phyloP scores from a whole-genome alignment of 2,113 vertebrate genomes.

The Amphiprion percula region DNA sequence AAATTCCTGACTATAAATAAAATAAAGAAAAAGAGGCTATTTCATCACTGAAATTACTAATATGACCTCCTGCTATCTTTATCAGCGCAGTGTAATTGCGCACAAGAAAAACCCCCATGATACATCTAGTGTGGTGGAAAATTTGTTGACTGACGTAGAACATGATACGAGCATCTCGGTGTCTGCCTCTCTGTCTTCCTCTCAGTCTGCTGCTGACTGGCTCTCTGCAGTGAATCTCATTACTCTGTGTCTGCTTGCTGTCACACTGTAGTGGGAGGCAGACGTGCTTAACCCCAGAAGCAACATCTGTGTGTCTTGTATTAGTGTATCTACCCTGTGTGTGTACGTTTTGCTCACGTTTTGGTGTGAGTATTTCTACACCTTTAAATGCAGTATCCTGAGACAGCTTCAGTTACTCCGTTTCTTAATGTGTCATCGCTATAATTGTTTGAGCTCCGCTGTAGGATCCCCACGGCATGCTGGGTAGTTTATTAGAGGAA shows the following conservation, averaged over 20 bases:
- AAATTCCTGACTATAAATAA: neutral
- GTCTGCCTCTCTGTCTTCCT: slow-evolving; percentile 47
- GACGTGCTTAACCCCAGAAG: slow-evolving; percentile 68
- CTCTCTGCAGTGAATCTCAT: slow-evolving; percentile 76
- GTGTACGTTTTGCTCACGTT: slow-evolving; percentile 9
- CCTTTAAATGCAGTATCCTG: slow-evolving; percentile 23
- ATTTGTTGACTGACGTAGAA: slow-evolving; percentile 60
- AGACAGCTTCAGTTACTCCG: slow-evolving; percentile 13
- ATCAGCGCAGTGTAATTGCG: slow-evolving; percentile 57
- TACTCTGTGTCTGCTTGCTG: slow-evolving; percentile 77
- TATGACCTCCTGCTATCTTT: slow-evolving; percentile 9
- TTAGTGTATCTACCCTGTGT: neutral
- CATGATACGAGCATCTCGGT: slow-evolving; percentile 61
- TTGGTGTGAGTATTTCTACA: slow-evolving; percentile 6
- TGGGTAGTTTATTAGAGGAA: slow-evolving; percentile 75
- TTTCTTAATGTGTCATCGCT: slow-evolving; percentile 18
- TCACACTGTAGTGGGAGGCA: slow-evolving; percentile 70
- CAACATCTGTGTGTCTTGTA: slow-evolving; percentile 40
- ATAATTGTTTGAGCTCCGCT: slow-evolving; percentile 35
- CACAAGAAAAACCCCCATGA: slow-evolving; percentile 34
- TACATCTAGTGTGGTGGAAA: slow-evolving; percentile 48
- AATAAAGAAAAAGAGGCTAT: neutral
- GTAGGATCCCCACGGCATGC: slow-evolving; percentile 57
- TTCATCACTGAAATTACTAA: slow-evolving; percentile 3
- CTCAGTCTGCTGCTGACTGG: slow-evolving; percentile 67